Evolutionary conservation across 2,113 vertebrate species (phyloP).

Genomic region (Rhinichthys klamathensis): DNA sequence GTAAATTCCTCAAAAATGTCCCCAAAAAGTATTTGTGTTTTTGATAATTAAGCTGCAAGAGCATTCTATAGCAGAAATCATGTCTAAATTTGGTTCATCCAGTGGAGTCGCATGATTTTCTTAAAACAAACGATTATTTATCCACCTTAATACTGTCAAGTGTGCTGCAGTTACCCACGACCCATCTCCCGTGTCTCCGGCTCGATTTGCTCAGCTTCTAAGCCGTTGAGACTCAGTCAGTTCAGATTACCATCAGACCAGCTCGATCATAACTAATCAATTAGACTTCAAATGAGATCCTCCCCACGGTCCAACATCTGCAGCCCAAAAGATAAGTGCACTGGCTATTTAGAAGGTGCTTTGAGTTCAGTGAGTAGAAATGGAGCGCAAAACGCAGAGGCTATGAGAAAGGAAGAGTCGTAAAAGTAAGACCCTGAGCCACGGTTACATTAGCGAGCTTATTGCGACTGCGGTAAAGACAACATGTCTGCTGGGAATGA

Average conservation of each 20-base stretch:
- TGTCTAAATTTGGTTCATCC: not conserved
- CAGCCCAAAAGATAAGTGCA: constrained; percentile 63
- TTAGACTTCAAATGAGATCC: constrained; percentile 65
- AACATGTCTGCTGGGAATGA: constrained; percentile 48
- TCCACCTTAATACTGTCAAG: constrained; percentile 3
- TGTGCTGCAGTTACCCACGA: constrained; percentile 18
- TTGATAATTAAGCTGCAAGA: not conserved
- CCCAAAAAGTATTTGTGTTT: not conserved
- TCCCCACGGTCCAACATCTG: constrained; percentile 70
- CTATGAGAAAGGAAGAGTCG: constrained; percentile 8
- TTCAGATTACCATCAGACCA: constrained; percentile 69
- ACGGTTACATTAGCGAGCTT: constrained; percentile 41
- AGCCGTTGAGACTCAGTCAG: constrained; percentile 66
- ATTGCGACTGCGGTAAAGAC: constrained; percentile 51
- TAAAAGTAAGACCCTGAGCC: constrained; percentile 43
- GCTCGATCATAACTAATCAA: constrained; percentile 70
- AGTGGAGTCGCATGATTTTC: too few species aligned
- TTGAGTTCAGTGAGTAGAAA: constrained; percentile 38
- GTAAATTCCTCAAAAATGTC: not conserved
- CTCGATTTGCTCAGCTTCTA: constrained; percentile 49
- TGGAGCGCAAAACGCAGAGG: not conserved
- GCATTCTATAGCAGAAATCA: not conserved
- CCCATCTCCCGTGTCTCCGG: constrained; percentile 34
- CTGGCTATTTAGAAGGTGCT: constrained; percentile 38
- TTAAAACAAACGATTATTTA: too few species aligned